Evolutionary conservation across 2,797 vertebrate genomes (phyloP), one percentile per base, ranked within the genome.

Genomic region (Toxotes lorentzi): DNA sequence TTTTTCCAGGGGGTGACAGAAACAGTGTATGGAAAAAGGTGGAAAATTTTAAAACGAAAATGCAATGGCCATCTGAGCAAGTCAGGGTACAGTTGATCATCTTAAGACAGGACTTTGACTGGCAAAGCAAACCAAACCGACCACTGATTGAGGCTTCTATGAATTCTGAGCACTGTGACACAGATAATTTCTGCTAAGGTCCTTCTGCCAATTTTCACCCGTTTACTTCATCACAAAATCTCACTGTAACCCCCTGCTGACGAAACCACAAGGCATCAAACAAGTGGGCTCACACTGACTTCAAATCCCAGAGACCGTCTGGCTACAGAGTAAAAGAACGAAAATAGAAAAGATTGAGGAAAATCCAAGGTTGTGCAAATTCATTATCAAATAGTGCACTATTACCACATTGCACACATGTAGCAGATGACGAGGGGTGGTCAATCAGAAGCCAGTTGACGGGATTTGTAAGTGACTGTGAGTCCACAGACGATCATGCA

Each of bases 321-420:
- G 85, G 82, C 86, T 85, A 78, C 53, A 16, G 69, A 56, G 30
- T 61, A 35, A 77, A 73, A 73, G 3, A 70, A 76, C 23, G 24
- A 67, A 75, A 84, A 69, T 16, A 83, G 43, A 76, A 76, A 68
- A 79, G 62, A 61, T 54, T 58, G 62, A 86, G 61, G 78, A 75
- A 87, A 86, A 84, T 84, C 83, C 70, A 82, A 91, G 81, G 76
- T 90, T 93, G 91, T 93, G 93, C 91, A 93, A 93, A 91, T 90
- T 91, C 82, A 80, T 85, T 75, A 81, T 83, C 79, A 90, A 88
- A 92, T 91, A 91, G 94, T 92, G 93, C 93, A 92, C 91, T 53
- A 58, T 77, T 80, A 91, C 89, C 88, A 91, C 88, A 91, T 91
- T 92, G 90, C 91, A 92, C 90, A 88, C 78, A 81, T 84, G 79